phyloP scores from a whole-genome alignment of 2,113 vertebrate genomes.

The Platanista minor region DNA sequence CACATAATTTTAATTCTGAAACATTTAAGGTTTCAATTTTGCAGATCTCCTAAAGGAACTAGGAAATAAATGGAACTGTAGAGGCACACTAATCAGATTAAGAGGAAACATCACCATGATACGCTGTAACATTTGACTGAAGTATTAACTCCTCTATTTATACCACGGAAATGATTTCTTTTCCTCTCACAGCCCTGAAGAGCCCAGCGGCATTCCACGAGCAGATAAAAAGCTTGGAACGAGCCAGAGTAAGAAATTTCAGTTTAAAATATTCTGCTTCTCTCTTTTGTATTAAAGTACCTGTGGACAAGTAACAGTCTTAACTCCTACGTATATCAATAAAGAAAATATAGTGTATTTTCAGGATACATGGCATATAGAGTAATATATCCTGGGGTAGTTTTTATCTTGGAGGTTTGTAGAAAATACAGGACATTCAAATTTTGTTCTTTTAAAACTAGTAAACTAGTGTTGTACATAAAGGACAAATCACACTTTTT shows the following conservation, averaged over 20 bases:
- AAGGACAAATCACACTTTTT: neutral
- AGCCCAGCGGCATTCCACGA: conserved; percentile 95
- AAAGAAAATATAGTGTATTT: neutral
- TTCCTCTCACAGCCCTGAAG: conserved; percentile 90
- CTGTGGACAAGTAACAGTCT: neutral
- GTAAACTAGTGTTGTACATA: neutral
- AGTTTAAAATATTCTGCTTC: conserved; percentile 34
- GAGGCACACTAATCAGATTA: neutral
- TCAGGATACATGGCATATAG: neutral
- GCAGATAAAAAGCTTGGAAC: conserved; percentile 95
- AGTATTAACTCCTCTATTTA: conserved; percentile 4
- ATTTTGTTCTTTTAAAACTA: conserved; percentile 29
- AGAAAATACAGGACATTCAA: neutral
- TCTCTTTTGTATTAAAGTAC: conserved; percentile 7
- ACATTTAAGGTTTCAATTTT: neutral
- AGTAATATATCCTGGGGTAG: neutral
- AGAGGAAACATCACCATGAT: neutral
- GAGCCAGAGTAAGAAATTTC: conserved; percentile 90
- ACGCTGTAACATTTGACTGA: neutral
- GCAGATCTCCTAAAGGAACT: neutral
- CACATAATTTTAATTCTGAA: neutral
- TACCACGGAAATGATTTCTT: conserved; percentile 65
- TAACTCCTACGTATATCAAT: neutral
- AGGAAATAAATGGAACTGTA: conserved; percentile 16
- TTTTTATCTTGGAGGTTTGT: neutral